These are phyloP conservation scores for Listronotus bonariensis DNA, from an alignment of 1,140 invertebrate genomes.

Conservation along the genomic window DNA sequence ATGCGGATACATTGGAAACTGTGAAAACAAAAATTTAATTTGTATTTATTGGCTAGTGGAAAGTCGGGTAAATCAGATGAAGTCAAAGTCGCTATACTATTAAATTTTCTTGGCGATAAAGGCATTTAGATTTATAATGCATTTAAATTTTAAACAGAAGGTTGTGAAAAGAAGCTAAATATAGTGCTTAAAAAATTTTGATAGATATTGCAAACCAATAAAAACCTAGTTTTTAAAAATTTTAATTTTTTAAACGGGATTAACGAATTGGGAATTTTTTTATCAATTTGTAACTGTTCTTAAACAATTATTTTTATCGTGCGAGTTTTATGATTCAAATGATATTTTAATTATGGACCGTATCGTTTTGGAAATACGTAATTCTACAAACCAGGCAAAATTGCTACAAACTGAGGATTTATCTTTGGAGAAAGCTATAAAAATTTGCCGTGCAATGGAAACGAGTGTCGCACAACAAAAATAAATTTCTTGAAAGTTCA, in stretches of 20 bases:
- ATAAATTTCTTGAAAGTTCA: too few relatives aligned
- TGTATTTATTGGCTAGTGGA: constrained; percentile 22
- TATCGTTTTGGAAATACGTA: constrained; percentile 19
- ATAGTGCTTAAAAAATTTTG: constrained; percentile 30
- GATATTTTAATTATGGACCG: constrained; percentile 23
- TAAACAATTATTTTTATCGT: constrained; percentile 17
- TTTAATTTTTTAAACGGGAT: constrained; percentile 38
- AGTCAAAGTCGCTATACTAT: constrained; percentile 31
- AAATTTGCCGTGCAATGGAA: constrained; percentile 7
- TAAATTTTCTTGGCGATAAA: constrained; percentile 36
- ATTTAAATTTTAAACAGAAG: constrained; percentile 24
- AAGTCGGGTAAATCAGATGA: neutral
- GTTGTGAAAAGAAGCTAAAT: constrained; percentile 30
- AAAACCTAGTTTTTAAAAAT: constrained; percentile 34
- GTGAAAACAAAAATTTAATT: too few relatives aligned
- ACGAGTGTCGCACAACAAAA: too few relatives aligned
- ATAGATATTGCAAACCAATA: constrained; percentile 33
- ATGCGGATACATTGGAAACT: too few relatives aligned
- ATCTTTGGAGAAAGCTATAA: constrained; percentile 10
- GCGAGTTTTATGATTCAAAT: constrained; percentile 27
- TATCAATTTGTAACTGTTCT: constrained; percentile 41
- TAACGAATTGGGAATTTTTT: constrained; percentile 36
- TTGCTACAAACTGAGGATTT: constrained; percentile 13
- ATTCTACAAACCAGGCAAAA: constrained; percentile 16
- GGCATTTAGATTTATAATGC: constrained; percentile 31